Percentiles rank a stretch among this genome's conserved stretches.
Evolutionary conservation across 2,113 vertebrate species (phyloP).

Genomic region (Syrrhaptes paradoxus): DNA sequence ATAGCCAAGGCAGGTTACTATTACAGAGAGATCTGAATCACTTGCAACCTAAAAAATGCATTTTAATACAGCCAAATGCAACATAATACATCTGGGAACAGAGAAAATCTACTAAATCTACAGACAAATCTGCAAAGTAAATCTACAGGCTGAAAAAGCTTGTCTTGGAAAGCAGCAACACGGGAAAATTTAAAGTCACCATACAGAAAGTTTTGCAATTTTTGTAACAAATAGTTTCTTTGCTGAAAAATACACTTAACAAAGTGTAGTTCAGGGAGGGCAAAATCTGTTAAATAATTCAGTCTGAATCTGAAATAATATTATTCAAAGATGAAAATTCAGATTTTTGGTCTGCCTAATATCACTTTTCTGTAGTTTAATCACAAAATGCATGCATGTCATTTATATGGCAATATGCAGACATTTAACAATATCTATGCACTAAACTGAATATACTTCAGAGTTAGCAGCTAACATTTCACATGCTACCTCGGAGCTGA

Average conservation of each 20-base stretch:
- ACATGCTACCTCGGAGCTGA: neutral
- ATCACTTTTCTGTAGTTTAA: neutral
- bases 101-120: neutral
- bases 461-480: neutral
- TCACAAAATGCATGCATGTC: neutral
- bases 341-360: neutral
- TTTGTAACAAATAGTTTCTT: neutral
- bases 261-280: neutral
- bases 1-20: neutral
- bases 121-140: slow-evolving; percentile 43
- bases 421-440: neutral
- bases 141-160: neutral
- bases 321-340: neutral
- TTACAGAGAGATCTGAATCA: neutral
- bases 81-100: neutral
- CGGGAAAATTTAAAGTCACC: slow-evolving; percentile 30
- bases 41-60: neutral
- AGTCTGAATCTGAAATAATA: neutral
- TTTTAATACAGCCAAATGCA: slow-evolving; percentile 45
- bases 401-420: neutral
- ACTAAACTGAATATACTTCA: neutral
- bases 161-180: slow-evolving; percentile 27
- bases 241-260: neutral
- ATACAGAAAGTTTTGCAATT: neutral
- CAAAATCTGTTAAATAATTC: neutral